Base-by-base conservation (phyloP, 2,888 invertebrate species). In the Drosophila tripunctata region DNA sequence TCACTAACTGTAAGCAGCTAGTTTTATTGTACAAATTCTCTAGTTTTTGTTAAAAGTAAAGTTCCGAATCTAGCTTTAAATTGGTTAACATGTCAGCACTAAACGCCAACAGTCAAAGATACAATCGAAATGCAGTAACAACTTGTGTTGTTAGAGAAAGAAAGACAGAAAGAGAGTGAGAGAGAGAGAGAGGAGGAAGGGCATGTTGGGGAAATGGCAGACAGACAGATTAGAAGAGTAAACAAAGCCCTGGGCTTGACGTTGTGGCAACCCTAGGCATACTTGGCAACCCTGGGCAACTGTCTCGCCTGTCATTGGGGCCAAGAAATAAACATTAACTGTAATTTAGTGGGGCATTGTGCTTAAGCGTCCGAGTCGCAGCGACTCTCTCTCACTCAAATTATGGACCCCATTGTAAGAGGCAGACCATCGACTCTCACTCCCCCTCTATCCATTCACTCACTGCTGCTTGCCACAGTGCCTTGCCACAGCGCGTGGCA, bases 271-370 rank as follows among this genome's bases (percentile, higher is more conserved):
- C 7, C 3, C 56, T 48, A 38, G 60, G 56, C 47, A 41, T 15
- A 48, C 40, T 35, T 52, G 74, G 51, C 47, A 54, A 35, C 51
- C 30, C 40, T 30, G 14, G 15, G 3, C 43, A 45, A 27, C 27
- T 30, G 51, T 45, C 47, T 47, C 44, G 54, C 48, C 60, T 67
- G 67, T 41, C 63, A 72, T 67, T 71, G 66, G 66, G 58, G 75
- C 73, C 71, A 84, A 81, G 88, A 83, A 83, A 87, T 87, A 83
- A 83, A 83, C 83, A 83, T 83, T 83, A 83, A 83, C 83, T 87
- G 83, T 83, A 83, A 83, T 87, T 83, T 83, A 83, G 83, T 87
- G 77, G 86, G 72, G 86, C 83, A 83, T 83, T 83, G 88, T 83
- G 86, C 85, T 87, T 79, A 87, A 87, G 83, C 88, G 82, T 67